Evolutionary conservation across 1,140 invertebrate species (phyloP).

Genomic region (Trichomalopsis sarcophagae): DNA sequence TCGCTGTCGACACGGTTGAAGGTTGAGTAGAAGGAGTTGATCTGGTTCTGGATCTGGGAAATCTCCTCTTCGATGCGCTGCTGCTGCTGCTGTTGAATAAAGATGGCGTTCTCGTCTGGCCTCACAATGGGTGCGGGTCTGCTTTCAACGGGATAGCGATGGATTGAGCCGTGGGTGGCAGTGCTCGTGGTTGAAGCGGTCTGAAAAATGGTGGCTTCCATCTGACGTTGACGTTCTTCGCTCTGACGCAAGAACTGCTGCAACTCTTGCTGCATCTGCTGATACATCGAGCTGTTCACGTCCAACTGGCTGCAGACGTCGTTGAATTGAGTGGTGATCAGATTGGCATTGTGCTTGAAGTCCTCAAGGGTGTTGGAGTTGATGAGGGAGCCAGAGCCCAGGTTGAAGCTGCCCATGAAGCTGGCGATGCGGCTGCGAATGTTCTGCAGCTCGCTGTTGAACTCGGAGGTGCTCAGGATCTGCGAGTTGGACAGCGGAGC

Average conservation of each 20-base stretch:
- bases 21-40: constrained; percentile 6
- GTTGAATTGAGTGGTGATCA: constrained; percentile 28
- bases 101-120: not conserved
- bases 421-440: constrained; percentile 25
- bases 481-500: constrained; percentile 10
- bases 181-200: not conserved
- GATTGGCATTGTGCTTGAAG: constrained; percentile 29
- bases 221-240: constrained; percentile 23
- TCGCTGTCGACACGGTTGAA: constrained; percentile 9
- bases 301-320: constrained; percentile 39
- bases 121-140: not conserved
- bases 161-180: not conserved
- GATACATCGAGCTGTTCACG: constrained; percentile 14
- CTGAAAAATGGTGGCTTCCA: not conserved
- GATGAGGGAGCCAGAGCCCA: not conserved
- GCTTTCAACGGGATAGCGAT: not conserved
- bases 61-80: constrained; percentile 7
- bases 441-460: constrained; percentile 31
- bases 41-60: not conserved
- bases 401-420: constrained; percentile 43
- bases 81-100: not conserved
- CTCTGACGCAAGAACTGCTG: constrained; percentile 36
- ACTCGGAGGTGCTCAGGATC: constrained; percentile 24
- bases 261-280: constrained; percentile 28
- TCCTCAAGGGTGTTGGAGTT: constrained; percentile 1